Conservation (phyloP, 2,113 vertebrate species). For the Uria lomvia region DNA sequence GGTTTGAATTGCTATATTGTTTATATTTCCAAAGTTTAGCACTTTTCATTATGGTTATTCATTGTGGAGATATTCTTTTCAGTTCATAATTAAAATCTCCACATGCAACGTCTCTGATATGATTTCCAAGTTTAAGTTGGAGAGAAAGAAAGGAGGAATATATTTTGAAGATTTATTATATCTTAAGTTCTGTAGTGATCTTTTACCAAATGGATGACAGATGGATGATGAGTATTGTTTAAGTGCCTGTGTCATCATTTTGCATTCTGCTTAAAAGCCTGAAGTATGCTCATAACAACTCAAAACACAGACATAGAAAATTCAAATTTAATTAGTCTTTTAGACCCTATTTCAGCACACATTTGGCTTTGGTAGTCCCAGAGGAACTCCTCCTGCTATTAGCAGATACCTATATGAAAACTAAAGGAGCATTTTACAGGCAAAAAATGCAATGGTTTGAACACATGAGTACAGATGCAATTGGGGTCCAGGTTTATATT, state of each 20-base stretch:
- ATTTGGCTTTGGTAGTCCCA: conserved; percentile 44
- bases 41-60: not conserved
- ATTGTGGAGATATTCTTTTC: not conserved
- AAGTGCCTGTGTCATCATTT: conserved; percentile 17
- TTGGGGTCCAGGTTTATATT: conserved; percentile 33
- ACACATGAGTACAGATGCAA: not conserved
- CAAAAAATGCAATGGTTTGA: conserved; percentile 47
- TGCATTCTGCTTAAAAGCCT: conserved; percentile 12
- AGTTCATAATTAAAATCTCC: conserved; percentile 2
- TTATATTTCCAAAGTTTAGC: not conserved
- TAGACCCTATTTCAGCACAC: conserved; percentile 29
- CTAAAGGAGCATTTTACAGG: conserved; percentile 55
- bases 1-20: not conserved
- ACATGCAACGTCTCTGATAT: not conserved
- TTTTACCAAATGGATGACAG: conserved; percentile 7
- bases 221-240: not conserved
- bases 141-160: not conserved
- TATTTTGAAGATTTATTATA: not conserved
- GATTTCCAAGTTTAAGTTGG: not conserved
- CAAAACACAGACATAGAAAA: conserved; percentile 49
- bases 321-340: conserved; percentile 27
- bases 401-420: conserved; percentile 47
- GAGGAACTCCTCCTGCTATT: conserved; percentile 46
- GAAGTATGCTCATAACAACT: conserved; percentile 46
- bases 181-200: not conserved